phyloP scores from a whole-genome alignment of 1,140 invertebrate species.

The Bombus picipes region DNA sequence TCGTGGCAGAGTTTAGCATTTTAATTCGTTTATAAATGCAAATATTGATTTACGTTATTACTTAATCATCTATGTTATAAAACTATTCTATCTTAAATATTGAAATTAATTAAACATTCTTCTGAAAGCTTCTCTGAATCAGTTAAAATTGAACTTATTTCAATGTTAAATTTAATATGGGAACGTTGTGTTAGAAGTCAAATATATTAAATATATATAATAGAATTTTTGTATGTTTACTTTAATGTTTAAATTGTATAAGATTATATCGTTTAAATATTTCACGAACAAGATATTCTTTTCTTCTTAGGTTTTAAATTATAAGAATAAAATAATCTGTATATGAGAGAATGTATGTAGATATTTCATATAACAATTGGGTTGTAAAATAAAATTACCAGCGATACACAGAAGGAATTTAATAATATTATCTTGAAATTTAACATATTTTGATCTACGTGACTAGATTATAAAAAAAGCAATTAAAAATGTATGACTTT shows the following conservation, averaged over 20 bases:
- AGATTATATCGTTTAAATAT: background rate
- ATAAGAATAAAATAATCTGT: background rate
- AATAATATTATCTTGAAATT: conserved; percentile 77
- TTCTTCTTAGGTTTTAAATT: background rate
- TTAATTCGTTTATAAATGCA: background rate
- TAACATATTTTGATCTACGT: conserved; percentile 78
- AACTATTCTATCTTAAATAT: background rate
- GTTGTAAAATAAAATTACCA: conserved; percentile 60
- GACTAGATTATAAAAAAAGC: conserved; percentile 80
- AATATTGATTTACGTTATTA: background rate
- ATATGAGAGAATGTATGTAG: no score
- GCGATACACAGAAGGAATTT: conserved; percentile 76
- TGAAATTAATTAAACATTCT: background rate
- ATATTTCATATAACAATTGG: conserved; percentile 19
- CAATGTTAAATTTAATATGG: background rate
- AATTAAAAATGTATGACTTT: conserved; percentile 74
- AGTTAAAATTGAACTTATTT: background rate
- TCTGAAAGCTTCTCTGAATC: background rate
- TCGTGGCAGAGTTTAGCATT: background rate
- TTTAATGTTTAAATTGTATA: background rate
- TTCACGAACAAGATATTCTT: background rate
- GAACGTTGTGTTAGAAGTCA: background rate
- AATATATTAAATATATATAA: background rate
- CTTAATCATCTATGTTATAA: background rate
- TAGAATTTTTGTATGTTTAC: background rate